Conservation (phyloP, 2,113 vertebrate species). For the Dryoscopus gambensis region DNA sequence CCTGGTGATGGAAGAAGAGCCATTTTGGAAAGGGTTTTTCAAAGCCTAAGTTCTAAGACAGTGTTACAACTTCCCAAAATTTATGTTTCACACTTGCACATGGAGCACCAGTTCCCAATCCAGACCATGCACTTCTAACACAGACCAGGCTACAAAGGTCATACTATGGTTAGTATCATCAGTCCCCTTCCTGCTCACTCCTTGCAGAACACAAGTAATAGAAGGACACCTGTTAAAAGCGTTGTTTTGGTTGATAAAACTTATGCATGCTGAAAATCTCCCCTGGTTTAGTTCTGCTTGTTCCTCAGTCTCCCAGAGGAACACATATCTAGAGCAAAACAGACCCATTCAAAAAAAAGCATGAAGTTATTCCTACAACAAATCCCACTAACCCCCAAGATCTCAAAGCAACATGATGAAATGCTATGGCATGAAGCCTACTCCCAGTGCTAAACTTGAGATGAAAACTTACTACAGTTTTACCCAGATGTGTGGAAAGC, state of each 20-base stretch:
- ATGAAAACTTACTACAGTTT: background rate
- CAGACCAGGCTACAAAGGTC: background rate
- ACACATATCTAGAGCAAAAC: rapidly evolving
- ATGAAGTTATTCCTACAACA: background rate
- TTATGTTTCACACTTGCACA: rapidly evolving
- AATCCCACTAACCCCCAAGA: background rate
- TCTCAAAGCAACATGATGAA: background rate
- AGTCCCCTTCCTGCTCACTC: background rate
- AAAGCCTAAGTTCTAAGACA: background rate
- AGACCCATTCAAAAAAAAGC: background rate
- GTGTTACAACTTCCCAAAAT: background rate
- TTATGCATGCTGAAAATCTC: rapidly evolving
- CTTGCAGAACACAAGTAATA: background rate
- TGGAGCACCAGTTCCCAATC: background rate
- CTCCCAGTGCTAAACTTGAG: background rate
- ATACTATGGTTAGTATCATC: rapidly evolving
- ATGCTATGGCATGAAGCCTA: background rate
- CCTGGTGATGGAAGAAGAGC: background rate
- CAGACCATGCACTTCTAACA: background rate
- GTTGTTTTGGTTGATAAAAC: background rate
- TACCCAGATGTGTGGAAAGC: background rate
- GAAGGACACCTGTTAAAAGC: background rate
- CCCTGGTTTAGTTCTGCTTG: background rate
- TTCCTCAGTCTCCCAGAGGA: background rate
- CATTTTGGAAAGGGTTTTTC: background rate